phyloP scores from a whole-genome alignment of 2,888 invertebrate genomes.

The Strigamia crassipes region DNA sequence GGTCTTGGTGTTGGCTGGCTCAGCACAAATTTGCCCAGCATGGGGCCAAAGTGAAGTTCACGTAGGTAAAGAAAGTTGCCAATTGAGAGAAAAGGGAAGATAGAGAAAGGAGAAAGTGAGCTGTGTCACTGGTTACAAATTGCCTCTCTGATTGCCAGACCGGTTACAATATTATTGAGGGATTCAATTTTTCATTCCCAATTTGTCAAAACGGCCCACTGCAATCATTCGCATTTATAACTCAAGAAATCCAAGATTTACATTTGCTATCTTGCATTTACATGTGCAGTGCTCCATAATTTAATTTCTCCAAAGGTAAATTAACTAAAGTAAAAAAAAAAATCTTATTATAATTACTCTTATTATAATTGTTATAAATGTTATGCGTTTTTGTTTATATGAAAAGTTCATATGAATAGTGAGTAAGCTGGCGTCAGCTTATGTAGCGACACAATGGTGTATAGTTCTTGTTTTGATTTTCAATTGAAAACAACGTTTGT shows the following conservation, averaged over 20 bases:
- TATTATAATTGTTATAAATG: no score
- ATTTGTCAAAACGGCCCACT: neutral
- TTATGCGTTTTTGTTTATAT: no score
- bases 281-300: neutral
- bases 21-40: slow-evolving; percentile 35
- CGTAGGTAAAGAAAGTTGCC: slow-evolving; percentile 33
- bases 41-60: slow-evolving; percentile 25
- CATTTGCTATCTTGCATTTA: neutral
- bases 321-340: no score
- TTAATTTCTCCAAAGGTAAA: neutral
- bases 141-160: slow-evolving; percentile 18
- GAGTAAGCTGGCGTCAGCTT: no score
- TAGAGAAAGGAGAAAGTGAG: neutral
- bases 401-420: no score
- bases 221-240: neutral
- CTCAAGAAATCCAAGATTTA: neutral
- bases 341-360: no score
- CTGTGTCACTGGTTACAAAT: slow-evolving; percentile 31
- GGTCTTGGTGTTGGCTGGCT: slow-evolving; percentile 23
- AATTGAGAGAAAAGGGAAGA: slow-evolving; percentile 14
- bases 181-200: neutral
- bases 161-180: slow-evolving; percentile 19
- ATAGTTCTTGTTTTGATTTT: no score
- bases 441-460: no score
- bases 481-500: no score